phyloP scores from a whole-genome alignment of 2,888 invertebrate species.

The Chrysopilus asiliformis region DNA sequence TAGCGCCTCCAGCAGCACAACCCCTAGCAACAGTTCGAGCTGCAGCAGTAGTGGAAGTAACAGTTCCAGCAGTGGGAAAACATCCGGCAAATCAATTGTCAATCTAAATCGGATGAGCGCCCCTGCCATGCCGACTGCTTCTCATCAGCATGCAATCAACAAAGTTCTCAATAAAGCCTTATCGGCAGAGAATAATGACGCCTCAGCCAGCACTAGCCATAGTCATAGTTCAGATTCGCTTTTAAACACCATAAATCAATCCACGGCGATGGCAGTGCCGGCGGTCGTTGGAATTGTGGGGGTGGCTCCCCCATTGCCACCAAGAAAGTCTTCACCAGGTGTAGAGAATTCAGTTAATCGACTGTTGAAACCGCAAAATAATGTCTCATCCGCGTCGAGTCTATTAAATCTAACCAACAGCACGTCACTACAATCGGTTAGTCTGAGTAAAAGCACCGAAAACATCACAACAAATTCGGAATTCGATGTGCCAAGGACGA shows the following conservation, averaged over 20 bases:
- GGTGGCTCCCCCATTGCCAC: conserved; percentile 42
- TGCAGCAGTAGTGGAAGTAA: no score
- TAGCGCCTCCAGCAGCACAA: conserved; percentile 2
- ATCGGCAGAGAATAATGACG: conserved; percentile 23
- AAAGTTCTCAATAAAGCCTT: conserved; percentile 18
- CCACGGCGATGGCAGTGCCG: neutral
- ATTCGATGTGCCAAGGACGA: conserved; percentile 27
- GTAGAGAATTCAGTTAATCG: conserved; percentile 25
- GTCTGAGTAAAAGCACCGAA: conserved; percentile 25
- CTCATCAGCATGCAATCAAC: conserved; percentile 9
- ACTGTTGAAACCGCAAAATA: conserved; percentile 14
- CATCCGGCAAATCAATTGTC: no score
- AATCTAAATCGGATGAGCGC: conserved; percentile 32
- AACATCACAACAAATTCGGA: conserved; percentile 22
- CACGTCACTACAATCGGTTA: conserved; percentile 11
- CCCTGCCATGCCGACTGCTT: conserved; percentile 21
- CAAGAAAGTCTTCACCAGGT: conserved; percentile 41
- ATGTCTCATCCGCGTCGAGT: conserved; percentile 17
- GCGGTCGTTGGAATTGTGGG: conserved; percentile 2
- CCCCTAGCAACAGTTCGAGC: no score
- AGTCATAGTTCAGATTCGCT: no score
- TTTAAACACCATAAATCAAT: no score
- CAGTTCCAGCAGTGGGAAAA: no score
- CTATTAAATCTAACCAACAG: conserved; percentile 28
- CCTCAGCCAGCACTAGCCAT: neutral